These are phyloP conservation scores for Cololabis saira DNA, from an alignment of 2,113 vertebrate species.

Conservation along the genomic window DNA sequence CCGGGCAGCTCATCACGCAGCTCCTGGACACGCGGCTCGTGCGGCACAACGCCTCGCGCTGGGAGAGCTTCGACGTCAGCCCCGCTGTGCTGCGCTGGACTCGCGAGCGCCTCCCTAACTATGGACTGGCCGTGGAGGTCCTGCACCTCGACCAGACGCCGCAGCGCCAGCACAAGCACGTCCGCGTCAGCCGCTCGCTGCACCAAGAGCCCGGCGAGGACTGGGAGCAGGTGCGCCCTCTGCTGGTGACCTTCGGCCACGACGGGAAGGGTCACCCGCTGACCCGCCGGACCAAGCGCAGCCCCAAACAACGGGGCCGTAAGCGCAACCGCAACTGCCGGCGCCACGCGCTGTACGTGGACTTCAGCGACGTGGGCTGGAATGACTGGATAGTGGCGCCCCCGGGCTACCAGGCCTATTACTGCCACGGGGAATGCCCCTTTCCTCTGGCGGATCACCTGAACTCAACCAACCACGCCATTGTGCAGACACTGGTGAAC, in stretches of 20 bases:
- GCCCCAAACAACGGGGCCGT: slow-evolving; percentile 88
- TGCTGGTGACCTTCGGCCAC: slow-evolving; percentile 97
- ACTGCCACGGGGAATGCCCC: slow-evolving; percentile 97
- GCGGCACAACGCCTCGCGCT: slow-evolving; percentile 90
- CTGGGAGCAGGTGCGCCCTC: slow-evolving; percentile 95
- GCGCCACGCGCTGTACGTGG: slow-evolving; percentile 94
- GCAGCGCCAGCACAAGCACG: slow-evolving; percentile 88
- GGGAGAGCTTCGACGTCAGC: slow-evolving; percentile 98
- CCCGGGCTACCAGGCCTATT: slow-evolving; percentile 97
- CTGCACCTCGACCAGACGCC: slow-evolving; percentile 86
- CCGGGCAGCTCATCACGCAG: slow-evolving; percentile 89
- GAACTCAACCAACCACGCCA: slow-evolving; percentile 98
- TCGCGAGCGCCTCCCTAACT: slow-evolving; percentile 89
- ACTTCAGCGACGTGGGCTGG: slow-evolving; percentile 98
- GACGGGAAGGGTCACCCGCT: slow-evolving; percentile 93
- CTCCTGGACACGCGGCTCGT: slow-evolving; percentile 97
- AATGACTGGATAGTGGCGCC: slow-evolving; percentile 99
- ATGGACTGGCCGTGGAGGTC: slow-evolving; percentile 94
- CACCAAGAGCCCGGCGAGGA: slow-evolving; percentile 86
- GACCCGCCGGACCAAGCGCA: slow-evolving; percentile 90
- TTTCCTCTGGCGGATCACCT: slow-evolving; percentile 98
- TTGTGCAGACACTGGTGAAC: slow-evolving; percentile 98
- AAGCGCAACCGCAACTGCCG: slow-evolving; percentile 96
- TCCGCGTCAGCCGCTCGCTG: slow-evolving; percentile 94
- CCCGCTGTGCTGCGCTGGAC: slow-evolving; percentile 96